These are phyloP conservation scores for Megalonaias nervosa DNA, from an alignment of 1,140 invertebrate genomes.

Conservation along the genomic window DNA sequence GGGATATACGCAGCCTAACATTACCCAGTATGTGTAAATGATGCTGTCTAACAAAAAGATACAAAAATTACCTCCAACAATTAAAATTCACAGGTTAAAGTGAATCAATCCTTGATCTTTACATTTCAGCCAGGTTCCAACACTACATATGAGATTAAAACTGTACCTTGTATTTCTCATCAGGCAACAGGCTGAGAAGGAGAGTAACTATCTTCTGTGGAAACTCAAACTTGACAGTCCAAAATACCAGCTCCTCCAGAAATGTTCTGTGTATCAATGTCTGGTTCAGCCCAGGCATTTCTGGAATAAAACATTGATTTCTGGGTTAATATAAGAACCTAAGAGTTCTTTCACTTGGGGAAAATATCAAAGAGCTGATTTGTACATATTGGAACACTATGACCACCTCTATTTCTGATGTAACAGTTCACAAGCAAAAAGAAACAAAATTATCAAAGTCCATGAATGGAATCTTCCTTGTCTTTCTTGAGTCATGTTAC, in stretches of 20 bases:
- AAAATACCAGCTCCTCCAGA: conserved; percentile 96
- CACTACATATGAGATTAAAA: not conserved
- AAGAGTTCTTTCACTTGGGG: too few relatives aligned
- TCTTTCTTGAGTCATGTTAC: too few relatives aligned
- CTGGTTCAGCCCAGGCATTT: conserved; percentile 86
- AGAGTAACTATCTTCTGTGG: conserved; percentile 97
- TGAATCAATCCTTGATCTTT: not conserved
- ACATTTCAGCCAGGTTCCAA: not conserved
- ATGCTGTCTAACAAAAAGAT: not conserved
- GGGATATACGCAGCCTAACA: not conserved
- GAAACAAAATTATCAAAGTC: too few relatives aligned
- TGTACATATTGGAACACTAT: too few relatives aligned
- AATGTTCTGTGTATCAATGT: conserved; percentile 88
- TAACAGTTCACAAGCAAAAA: too few relatives aligned
- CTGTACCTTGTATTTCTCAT: conserved; percentile 92
- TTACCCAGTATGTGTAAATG: not conserved
- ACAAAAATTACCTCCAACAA: not conserved
- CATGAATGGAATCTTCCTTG: too few relatives aligned
- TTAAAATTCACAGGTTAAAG: not conserved
- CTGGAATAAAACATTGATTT: conserved; percentile 66
- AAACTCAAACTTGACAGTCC: conserved; percentile 98
- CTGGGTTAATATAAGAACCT: too few relatives aligned
- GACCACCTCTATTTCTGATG: too few relatives aligned
- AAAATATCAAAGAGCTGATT: too few relatives aligned
- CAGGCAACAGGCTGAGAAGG: conserved; percentile 95